A percentile compares a stretch with the other conserved stretches of the same genome.
Evolutionary conservation across 2,797 vertebrate genomes (phyloP).

Genomic region (Xenops minutus): DNA sequence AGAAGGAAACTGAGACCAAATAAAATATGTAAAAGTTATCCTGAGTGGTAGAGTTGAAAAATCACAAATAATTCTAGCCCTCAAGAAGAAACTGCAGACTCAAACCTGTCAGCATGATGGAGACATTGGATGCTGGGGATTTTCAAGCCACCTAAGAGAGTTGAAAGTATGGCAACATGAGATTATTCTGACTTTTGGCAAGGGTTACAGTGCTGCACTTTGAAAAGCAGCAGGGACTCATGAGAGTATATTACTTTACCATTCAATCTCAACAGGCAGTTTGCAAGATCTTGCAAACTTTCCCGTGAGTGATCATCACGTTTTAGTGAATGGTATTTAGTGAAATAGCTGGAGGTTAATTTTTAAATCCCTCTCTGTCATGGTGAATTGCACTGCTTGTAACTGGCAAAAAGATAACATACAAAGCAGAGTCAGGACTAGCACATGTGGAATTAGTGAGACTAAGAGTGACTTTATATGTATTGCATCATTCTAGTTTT

Average conservation of each 20-base stretch:
- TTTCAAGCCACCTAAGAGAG: conserved; percentile 17
- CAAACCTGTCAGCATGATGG: not conserved
- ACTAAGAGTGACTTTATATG: not conserved
- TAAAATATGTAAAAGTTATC: not conserved
- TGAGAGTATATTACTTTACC: not conserved
- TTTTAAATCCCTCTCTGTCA: conserved; percentile 35
- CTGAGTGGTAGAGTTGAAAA: not conserved
- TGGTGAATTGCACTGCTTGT: conserved; percentile 46
- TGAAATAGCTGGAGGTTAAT: conserved; percentile 41
- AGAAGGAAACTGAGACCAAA: not conserved
- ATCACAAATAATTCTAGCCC: not conserved
- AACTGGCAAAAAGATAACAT: not conserved
- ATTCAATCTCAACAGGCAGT: conserved; percentile 19
- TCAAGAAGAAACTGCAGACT: not conserved
- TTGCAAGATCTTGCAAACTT: conserved; percentile 39
- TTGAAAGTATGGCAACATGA: not conserved
- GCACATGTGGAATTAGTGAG: not conserved
- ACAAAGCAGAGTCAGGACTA: not conserved
- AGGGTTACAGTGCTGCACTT: conserved; percentile 16
- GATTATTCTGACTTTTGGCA: conserved; percentile 36
- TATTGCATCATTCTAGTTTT: not conserved
- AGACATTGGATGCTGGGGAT: not conserved
- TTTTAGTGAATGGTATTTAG: conserved; percentile 40
- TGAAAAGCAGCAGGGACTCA: conserved; percentile 28
- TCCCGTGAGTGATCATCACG: not conserved